A percentile compares a stretch with the other conserved stretches of the same genome.
These are phyloP conservation scores for Campoplex nolae DNA, from an alignment of 2,888 invertebrate genomes.

Conservation along the genomic window DNA sequence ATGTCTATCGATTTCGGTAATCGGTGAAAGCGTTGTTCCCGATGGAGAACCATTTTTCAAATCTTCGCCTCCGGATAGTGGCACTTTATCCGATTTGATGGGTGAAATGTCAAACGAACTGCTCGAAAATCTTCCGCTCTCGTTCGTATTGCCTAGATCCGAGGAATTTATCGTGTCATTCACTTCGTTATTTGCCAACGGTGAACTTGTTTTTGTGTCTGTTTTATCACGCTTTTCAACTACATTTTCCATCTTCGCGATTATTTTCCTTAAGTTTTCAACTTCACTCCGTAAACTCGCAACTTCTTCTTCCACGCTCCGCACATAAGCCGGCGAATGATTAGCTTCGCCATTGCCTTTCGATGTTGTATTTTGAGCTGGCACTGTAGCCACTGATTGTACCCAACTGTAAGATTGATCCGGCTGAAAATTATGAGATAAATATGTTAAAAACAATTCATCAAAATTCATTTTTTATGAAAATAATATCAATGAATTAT, in stretches of 20 bases:
- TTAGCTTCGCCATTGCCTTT: constrained; percentile 89
- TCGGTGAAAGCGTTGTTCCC: constrained; percentile 66
- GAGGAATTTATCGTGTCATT: constrained; percentile 27
- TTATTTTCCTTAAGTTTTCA: constrained; percentile 68
- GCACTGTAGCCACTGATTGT: constrained; percentile 89
- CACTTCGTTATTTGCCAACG: constrained; percentile 38
- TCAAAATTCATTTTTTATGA: neutral
- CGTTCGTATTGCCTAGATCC: constrained; percentile 44
- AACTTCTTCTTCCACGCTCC: constrained; percentile 71
- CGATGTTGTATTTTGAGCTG: constrained; percentile 87
- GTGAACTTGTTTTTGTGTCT: constrained; percentile 66
- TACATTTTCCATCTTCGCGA: constrained; percentile 59
- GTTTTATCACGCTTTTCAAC: constrained; percentile 10
- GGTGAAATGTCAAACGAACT: constrained; percentile 71
- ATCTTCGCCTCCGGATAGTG: constrained; percentile 54
- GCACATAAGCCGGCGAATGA: constrained; percentile 88
- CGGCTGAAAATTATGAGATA: constrained; percentile 87
- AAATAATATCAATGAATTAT: neutral
- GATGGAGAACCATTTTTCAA: constrained; percentile 61
- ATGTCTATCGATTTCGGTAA: constrained; percentile 66
- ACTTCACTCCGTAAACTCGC: constrained; percentile 71
- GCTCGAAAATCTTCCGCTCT: constrained; percentile 73
- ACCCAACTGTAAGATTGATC: constrained; percentile 97
- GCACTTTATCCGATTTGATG: constrained; percentile 64
- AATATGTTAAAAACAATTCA: neutral